Evolutionary conservation across 2,113 vertebrate species (phyloP).

Genomic region (Scortum barcoo): DNA sequence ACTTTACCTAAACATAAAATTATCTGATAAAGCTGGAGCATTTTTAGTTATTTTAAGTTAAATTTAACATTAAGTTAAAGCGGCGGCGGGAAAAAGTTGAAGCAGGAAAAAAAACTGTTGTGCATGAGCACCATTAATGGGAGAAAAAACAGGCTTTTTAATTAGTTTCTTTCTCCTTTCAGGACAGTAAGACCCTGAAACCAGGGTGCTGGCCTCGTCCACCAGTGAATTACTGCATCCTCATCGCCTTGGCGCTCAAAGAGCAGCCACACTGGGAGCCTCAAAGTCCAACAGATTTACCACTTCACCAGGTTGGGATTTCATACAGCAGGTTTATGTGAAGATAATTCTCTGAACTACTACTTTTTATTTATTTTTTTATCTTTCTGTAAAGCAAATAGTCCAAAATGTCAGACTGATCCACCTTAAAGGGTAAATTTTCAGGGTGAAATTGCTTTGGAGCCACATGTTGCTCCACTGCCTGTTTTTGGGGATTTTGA

Average conservation of each 20-base stretch:
- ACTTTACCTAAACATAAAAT: neutral
- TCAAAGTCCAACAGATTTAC: conserved; percentile 94
- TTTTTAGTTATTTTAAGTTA: neutral
- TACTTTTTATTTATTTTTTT: no score
- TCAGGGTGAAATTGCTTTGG: neutral
- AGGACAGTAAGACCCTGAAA: conserved; percentile 66
- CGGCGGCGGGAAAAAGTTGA: no score
- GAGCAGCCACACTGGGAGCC: conserved; percentile 86
- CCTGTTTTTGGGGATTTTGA: neutral
- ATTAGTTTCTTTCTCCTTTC: neutral
- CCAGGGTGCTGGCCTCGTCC: conserved; percentile 87
- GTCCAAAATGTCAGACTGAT: neutral
- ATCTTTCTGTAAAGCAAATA: neutral
- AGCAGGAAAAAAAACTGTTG: no score
- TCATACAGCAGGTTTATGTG: neutral
- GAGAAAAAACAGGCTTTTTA: neutral
- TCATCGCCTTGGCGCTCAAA: conserved; percentile 90
- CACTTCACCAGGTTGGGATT: conserved; percentile 87
- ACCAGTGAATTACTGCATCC: conserved; percentile 90
- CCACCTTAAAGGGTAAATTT: neutral
- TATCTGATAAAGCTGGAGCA: neutral
- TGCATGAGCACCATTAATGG: fast-evolving
- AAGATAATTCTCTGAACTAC: no score
- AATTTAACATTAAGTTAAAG: no score
- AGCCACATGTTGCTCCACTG: neutral